These are phyloP conservation scores for Ictalurus furcatus DNA, from an alignment of 2,113 vertebrate species.

Conservation along the genomic window DNA sequence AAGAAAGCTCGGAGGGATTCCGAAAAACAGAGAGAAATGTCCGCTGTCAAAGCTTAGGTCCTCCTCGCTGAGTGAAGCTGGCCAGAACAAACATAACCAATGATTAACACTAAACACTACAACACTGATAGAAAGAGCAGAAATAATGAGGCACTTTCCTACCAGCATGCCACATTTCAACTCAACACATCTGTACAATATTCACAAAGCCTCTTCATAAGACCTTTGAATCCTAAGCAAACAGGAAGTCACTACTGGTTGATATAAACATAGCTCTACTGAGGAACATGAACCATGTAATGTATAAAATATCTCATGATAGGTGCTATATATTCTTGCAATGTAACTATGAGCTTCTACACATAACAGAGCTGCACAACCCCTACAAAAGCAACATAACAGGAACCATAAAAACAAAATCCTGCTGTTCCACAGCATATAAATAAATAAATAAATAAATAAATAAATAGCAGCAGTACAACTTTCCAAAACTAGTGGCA, in stretches of 20 bases:
- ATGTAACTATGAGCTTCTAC: background rate
- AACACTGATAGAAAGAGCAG: background rate
- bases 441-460: background rate
- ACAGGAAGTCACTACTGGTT: background rate
- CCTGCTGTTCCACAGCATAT: background rate
- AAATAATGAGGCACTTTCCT: background rate
- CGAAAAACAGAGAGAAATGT: background rate
- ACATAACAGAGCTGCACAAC: background rate
- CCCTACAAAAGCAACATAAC: background rate
- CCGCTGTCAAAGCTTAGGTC: background rate
- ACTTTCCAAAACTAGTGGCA: background rate
- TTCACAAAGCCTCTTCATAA: background rate
- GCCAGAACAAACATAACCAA: constrained; percentile 25
- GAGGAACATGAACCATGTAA: background rate
- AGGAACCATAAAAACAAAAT: background rate
- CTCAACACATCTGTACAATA: background rate
- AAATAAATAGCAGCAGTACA: background rate
- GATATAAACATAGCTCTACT: background rate
- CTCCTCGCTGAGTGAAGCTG: background rate
- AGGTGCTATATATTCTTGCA: background rate
- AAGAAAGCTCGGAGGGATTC: background rate
- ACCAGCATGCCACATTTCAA: background rate
- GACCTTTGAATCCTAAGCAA: background rate
- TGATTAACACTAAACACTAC: constrained; percentile 3
- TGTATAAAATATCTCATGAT: background rate